Evolutionary conservation across 1,140 invertebrate genomes (phyloP), one percentile per base, ranked within the genome.

Genomic region (Chrysoperla carnea): DNA sequence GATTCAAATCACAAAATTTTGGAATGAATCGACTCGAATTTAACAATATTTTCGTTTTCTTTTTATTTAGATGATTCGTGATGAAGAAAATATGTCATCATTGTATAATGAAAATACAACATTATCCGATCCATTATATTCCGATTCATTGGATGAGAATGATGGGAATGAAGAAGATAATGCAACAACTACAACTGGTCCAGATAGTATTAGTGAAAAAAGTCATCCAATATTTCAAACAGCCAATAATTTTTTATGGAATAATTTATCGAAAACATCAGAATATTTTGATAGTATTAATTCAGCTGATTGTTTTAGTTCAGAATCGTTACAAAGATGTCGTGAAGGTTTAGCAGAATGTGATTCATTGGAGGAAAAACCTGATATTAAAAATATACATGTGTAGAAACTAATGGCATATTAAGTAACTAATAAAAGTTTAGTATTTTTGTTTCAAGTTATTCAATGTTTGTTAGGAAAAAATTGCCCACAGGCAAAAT

Each of bases 231-330:
- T 40, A 59, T 65, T 49, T 56, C 63, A 47, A 60, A 68, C 50
- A 14, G 50, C 57, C 13, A 58, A 55, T 42, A 53, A 46, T 7
- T 56, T 53, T 62, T 60, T 40, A 37, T 69, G 67, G 43, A 60
- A 62, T 37, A 61, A 59, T 6, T 61, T 61, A 8, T 60, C 56
- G 5, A 50, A 57, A 44, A 53, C 52, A 14, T 63, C 61, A 13
- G 47, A 54, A 6, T 68, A 64, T 48, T 72, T 69, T 47, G 71
- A 73, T 46, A 72, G 70, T 50, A 72, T 72, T 36, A 66, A 73
- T 48, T 66, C 62, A 6, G 46, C 53, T 29, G 46, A 50, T 14
- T 51, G 52, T 0, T 59, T 59, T 13, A 59, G 56, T 45, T 61
- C 46, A 52, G 65, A 50, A 57, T 63, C 48, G 60, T 62, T 50